Conservation (phyloP, 2,113 vertebrate genomes). For the Zosterops lateralis region DNA sequence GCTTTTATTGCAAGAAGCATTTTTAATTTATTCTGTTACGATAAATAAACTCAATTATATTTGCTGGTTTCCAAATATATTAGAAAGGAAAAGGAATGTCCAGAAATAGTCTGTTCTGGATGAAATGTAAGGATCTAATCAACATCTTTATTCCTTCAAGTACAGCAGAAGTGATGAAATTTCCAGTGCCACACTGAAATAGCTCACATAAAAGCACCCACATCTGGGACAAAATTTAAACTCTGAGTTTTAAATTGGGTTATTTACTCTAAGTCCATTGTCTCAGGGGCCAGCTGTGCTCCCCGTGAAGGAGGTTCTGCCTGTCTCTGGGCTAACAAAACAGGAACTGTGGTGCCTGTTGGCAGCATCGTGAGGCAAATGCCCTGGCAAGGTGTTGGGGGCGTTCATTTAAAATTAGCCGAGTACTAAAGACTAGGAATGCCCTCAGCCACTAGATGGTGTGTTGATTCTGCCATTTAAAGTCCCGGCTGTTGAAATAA, state of each 20-base stretch:
- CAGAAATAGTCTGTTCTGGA: neutral
- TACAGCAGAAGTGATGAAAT: neutral
- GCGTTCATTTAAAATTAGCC: accelerated
- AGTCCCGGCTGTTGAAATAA: neutral
- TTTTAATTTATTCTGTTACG: neutral
- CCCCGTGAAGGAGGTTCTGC: accelerated
- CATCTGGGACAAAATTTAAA: neutral
- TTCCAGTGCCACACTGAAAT: neutral
- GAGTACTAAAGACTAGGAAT: neutral
- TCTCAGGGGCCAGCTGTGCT: neutral
- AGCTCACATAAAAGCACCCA: neutral
- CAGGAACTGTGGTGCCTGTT: neutral
- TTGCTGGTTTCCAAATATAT: neutral
- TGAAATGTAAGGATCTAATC: neutral
- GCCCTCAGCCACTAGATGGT: neutral
- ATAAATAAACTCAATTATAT: neutral
- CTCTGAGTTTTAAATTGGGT: neutral
- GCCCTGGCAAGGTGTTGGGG: neutral
- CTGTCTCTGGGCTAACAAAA: neutral
- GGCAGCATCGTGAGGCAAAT: neutral
- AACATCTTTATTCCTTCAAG: neutral
- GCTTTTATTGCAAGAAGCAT: neutral
- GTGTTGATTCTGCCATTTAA: neutral
- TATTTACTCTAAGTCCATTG: neutral
- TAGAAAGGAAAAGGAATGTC: neutral